A percentile compares a stretch with the other conserved stretches of the same genome.
Evolutionary conservation across 2,888 invertebrate genomes (phyloP).

Genomic region (Stictocephala bisonia): DNA sequence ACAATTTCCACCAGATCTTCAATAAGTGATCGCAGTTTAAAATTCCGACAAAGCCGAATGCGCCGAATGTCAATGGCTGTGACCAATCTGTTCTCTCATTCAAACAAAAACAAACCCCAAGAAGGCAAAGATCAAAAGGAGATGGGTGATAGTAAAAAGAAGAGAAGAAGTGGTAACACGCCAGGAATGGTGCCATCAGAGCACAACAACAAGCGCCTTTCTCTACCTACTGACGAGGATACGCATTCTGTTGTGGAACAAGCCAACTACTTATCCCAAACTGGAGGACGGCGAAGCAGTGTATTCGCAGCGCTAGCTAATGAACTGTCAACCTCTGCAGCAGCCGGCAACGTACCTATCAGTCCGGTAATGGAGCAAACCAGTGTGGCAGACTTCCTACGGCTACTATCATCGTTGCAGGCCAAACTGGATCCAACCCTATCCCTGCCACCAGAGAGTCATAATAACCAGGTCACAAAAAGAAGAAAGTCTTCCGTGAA

Average conservation of each 20-base stretch:
- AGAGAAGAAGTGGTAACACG: slow-evolving; percentile 38
- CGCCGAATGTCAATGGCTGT: slow-evolving; percentile 59
- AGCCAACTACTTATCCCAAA: slow-evolving; percentile 40
- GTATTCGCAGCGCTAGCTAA: slow-evolving; percentile 50
- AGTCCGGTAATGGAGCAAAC: slow-evolving; percentile 80
- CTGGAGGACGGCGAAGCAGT: slow-evolving; percentile 51
- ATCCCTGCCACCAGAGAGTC: neutral
- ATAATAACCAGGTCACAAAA: neutral
- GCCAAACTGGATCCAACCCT: slow-evolving; percentile 11
- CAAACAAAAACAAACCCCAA: slow-evolving; percentile 38
- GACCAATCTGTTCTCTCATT: slow-evolving; percentile 55
- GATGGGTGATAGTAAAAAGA: slow-evolving; percentile 40
- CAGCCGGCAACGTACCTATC: slow-evolving; percentile 45
- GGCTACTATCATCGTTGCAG: slow-evolving; percentile 68
- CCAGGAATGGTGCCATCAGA: slow-evolving; percentile 11
- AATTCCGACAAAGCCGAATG: slow-evolving; percentile 43
- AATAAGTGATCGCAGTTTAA: slow-evolving; percentile 10
- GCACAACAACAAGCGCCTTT: slow-evolving; percentile 30
- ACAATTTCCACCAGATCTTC: slow-evolving; percentile 2
- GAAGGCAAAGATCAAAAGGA: slow-evolving; percentile 43
- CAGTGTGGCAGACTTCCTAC: slow-evolving; percentile 82
- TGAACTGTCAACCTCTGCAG: slow-evolving; percentile 34
- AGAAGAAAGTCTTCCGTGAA: slow-evolving; percentile 7
- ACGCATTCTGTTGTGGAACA: slow-evolving; percentile 21
- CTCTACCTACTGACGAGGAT: slow-evolving; percentile 18